Percentiles rank a stretch among this genome's conserved stretches.
These are phyloP conservation scores for Sturnira hondurensis DNA, from an alignment of 2,113 vertebrate genomes.

Conservation along the genomic window DNA sequence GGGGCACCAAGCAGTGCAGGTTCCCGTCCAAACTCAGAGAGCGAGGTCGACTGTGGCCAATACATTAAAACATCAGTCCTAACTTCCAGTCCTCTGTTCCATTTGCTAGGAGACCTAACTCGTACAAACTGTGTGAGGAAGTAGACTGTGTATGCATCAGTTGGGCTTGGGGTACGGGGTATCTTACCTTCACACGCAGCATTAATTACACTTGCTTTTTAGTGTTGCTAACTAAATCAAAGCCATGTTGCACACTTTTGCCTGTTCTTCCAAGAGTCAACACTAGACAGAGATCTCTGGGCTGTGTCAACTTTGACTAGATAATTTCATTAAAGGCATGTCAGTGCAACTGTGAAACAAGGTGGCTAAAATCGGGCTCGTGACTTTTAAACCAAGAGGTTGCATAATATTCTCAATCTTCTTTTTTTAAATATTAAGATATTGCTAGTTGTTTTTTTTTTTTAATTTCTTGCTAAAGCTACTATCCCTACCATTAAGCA, in stretches of 20 bases:
- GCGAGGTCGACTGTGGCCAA: not conserved
- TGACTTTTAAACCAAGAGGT: not conserved
- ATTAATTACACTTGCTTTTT: not conserved
- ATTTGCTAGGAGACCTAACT: not conserved
- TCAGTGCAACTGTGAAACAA: not conserved
- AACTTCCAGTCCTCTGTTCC: not conserved
- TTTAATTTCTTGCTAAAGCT: not conserved
- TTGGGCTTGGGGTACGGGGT: no score
- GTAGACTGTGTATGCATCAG: accelerated
- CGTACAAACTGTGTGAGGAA: not conserved
- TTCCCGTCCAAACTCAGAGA: not conserved
- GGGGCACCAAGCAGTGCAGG: not conserved
- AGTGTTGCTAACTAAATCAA: constrained; percentile 23
- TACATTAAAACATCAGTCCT: not conserved
- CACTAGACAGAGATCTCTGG: constrained; percentile 21
- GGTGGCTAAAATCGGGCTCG: not conserved
- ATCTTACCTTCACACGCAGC: not conserved
- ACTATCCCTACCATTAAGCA: not conserved
- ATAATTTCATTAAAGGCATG: not conserved
- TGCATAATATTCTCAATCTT: not conserved
- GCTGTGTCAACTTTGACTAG: constrained; percentile 14
- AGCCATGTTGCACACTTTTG: not conserved
- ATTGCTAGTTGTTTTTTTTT: not conserved
- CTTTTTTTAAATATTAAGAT: not conserved
- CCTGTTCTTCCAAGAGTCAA: constrained; percentile 18